A percentile compares a stretch with the other conserved stretches of the same genome.
phyloP scores from a whole-genome alignment of 2,888 invertebrate species.

The Cryptus viduatorius region DNA sequence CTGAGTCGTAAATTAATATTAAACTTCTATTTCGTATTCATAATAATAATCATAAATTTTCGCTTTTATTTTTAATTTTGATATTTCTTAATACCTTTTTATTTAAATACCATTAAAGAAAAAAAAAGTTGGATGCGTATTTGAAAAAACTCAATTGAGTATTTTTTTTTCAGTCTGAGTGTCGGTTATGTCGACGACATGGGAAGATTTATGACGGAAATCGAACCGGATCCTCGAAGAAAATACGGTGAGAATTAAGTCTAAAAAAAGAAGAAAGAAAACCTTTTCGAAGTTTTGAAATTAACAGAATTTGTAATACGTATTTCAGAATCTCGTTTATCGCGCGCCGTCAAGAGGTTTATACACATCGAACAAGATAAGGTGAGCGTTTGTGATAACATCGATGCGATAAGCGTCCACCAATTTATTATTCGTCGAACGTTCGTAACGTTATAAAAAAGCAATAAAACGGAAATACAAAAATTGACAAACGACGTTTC shows the following conservation, averaged over 20 bases:
- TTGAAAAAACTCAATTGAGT: not conserved
- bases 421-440: not conserved
- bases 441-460: not conserved
- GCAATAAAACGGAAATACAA: conserved; percentile 5
- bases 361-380: conserved; percentile 94
- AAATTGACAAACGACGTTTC: not conserved
- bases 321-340: conserved; percentile 85
- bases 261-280: not conserved
- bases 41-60: too few species aligned
- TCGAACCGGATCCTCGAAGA: conserved; percentile 91
- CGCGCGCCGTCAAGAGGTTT: conserved; percentile 91
- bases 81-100: too few species aligned
- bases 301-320: not conserved
- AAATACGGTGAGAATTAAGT: conserved; percentile 83
- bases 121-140: not conserved
- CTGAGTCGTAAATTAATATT: too few species aligned
- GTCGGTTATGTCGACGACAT: conserved; percentile 95
- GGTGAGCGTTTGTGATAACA: conserved; percentile 81
- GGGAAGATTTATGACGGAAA: conserved; percentile 96
- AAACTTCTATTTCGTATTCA: too few species aligned
- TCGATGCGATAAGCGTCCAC: conserved; percentile 3
- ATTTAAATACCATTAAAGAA: too few species aligned
- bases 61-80: too few species aligned
- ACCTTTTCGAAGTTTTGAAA: not conserved
- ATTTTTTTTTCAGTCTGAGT: conserved; percentile 88